Evolutionary conservation across 1,140 invertebrate genomes (phyloP), one percentile per base, ranked within the genome.

Genomic region (Nylanderia fulva): DNA sequence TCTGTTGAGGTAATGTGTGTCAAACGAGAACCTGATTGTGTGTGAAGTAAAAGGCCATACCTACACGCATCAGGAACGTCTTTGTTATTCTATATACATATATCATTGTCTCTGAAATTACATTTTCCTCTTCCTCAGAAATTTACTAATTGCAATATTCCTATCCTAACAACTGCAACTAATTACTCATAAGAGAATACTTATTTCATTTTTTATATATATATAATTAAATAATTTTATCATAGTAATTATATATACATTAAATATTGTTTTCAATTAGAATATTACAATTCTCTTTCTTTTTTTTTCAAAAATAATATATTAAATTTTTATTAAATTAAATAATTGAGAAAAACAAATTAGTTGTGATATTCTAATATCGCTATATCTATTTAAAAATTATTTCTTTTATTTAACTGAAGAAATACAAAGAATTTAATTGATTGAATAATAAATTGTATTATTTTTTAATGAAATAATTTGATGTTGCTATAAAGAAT

Each of bases 1-100:
- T 80, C 76, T 76, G 60, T 72, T 79, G 18, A 80, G 45, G 39
- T 87, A 66, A 66, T 88, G 33, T 89, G 76, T 87, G 88, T 89
- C 54, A 75, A 86, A 82, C 60, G 48, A 87, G 85, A 87, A 85
- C n/a, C 24, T 69, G 80, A 86, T 86, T 87, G 69, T 89, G 74
- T 86, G 75, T 85, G 71, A 90, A 90, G 87, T 90, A 90, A 90
- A 89, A 87, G 69, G 71, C 64, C 63, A 84, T 89, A 89, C 69
- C 88, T 90, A 86, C 85, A 89, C 85, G 80, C 82, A 89, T 18
- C 27, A 77, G 18, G 42, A 58, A 48, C n/a, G 72, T 56, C 63
- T 39, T 36, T 85, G 45, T 87, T 24, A 61, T 85, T 88, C 1
- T 24, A 48, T 6, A 48, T 48, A 27, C n/a, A 48, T 6, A 48